phyloP scores from a whole-genome alignment of 2,113 vertebrate genomes.

The Ptilorrhoa leucosticta region DNA sequence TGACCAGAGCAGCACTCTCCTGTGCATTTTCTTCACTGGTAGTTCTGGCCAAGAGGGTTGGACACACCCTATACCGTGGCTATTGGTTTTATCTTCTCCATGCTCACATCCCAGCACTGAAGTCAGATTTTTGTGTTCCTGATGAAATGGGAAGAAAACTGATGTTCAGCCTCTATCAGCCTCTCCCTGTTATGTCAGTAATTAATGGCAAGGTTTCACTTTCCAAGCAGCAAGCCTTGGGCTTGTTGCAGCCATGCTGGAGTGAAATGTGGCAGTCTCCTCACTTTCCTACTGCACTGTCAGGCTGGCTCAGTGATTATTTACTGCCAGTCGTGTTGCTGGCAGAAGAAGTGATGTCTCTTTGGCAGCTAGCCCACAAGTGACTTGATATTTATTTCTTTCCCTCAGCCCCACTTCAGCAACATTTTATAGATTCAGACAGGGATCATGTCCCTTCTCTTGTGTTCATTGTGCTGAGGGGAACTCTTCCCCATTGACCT shows the following conservation, averaged over 20 bases:
- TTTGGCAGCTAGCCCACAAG: background rate
- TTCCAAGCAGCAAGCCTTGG: background rate
- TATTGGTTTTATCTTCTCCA: background rate
- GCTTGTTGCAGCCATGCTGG: background rate
- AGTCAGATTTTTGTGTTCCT: background rate
- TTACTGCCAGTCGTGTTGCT: background rate
- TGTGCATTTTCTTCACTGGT: background rate
- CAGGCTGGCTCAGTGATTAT: background rate
- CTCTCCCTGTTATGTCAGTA: background rate
- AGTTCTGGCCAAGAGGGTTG: background rate
- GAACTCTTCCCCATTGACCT: background rate
- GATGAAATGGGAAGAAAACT: background rate
- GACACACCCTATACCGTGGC: rapidly evolving
- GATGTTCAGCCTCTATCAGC: background rate
- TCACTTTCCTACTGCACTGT: background rate
- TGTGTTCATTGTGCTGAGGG: background rate
- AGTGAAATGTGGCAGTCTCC: background rate
- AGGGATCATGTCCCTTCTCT: rapidly evolving
- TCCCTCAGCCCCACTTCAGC: background rate
- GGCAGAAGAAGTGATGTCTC: background rate
- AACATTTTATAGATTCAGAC: background rate
- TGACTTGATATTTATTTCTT: background rate
- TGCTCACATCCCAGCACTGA: rapidly evolving
- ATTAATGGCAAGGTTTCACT: background rate
- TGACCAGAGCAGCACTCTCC: background rate